Conservation (phyloP, 2,113 vertebrate genomes). For the Rana temporaria region DNA sequence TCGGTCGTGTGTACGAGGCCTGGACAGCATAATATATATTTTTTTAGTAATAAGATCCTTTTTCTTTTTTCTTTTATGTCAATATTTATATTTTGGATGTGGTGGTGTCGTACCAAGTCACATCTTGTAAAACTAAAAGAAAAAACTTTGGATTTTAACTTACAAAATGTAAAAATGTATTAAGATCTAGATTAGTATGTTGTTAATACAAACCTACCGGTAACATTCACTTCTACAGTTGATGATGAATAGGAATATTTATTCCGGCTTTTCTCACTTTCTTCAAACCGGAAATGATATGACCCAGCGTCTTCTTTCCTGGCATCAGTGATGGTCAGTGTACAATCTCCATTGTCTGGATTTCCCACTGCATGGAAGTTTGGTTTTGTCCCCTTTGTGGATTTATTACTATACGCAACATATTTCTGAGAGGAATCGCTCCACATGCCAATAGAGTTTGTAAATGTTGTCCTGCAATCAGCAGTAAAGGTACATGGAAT, state of each 20-base stretch:
- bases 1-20: no score
- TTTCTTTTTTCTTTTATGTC: no score
- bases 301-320: background rate
- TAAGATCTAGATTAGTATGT: no score
- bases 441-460: background rate
- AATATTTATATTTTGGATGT: no score
- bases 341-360: background rate
- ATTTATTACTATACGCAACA: background rate
- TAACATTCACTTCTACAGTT: background rate
- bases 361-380: constrained; percentile 1
- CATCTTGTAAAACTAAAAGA: no score
- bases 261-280: background rate
- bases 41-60: no score
- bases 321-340: constrained; percentile 7
- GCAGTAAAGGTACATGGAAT: background rate
- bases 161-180: no score
- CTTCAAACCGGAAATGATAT: constrained; percentile 1
- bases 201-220: background rate
- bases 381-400: background rate
- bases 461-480: background rate
- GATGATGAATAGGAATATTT: background rate
- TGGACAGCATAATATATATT: no score
- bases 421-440: rapidly evolving
- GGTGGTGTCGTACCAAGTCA: no score
- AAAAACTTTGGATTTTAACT: no score